These are phyloP conservation scores for Drosophila dunni DNA, from an alignment of 1,140 invertebrate species.

Conservation along the genomic window DNA sequence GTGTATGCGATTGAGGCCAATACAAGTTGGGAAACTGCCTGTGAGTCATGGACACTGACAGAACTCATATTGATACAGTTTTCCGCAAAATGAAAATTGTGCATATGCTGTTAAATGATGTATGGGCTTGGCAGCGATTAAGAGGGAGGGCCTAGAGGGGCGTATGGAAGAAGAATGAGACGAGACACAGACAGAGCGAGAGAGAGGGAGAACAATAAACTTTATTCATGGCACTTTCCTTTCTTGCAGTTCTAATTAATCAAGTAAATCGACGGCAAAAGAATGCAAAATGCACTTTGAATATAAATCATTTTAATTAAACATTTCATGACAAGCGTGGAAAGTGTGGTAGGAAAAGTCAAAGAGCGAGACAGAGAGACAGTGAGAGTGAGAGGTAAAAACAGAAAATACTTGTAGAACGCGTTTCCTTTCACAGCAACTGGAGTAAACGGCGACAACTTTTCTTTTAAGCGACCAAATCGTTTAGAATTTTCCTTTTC, in stretches of 20 bases:
- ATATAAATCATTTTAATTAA: conserved; percentile 59
- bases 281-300: conserved; percentile 31
- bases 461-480: conserved; percentile 10
- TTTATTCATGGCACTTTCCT: conserved; percentile 41
- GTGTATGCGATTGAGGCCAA: conserved; percentile 62
- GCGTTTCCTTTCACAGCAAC: conserved; percentile 65
- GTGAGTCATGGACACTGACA: conserved; percentile 56
- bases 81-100: conserved; percentile 35
- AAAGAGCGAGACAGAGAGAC: neutral
- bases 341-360: conserved; percentile 39
- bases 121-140: conserved; percentile 30
- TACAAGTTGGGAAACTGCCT: conserved; percentile 56
- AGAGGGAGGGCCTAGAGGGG: neutral
- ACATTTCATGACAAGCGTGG: conserved; percentile 52
- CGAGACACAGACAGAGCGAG: neutral
- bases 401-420: neutral
- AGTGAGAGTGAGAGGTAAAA: neutral
- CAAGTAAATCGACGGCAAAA: conserved; percentile 38
- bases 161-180: too few relatives aligned
- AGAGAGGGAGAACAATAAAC: conserved; percentile 4
- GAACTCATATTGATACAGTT: conserved; percentile 64
- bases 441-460: conserved; percentile 22
- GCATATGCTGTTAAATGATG: conserved; percentile 58
- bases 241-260: conserved; percentile 32
- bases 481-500: neutral